phyloP scores from a whole-genome alignment of 2,797 vertebrate species.

The Agapornis canus region DNA sequence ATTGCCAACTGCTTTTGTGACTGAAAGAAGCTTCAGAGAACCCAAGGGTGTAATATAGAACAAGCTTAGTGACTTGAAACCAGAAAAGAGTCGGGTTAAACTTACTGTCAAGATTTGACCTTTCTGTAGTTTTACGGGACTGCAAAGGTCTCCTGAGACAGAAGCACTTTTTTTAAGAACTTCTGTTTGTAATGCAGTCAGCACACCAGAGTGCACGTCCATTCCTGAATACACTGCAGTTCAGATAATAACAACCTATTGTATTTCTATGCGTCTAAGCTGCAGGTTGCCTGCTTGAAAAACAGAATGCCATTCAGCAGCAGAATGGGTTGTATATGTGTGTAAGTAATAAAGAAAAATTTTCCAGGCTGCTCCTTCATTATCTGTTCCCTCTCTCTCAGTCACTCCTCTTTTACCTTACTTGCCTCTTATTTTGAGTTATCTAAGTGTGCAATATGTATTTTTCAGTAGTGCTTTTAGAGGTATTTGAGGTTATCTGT shows the following conservation, averaged over 20 bases:
- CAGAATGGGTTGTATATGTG: background rate
- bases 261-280: constrained; percentile 19
- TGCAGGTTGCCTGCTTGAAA: constrained; percentile 26
- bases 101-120: background rate
- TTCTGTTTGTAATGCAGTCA: background rate
- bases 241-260: background rate
- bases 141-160: constrained; percentile 1
- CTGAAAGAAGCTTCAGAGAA: constrained; percentile 4
- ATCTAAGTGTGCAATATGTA: background rate
- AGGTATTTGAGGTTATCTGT: background rate
- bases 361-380: background rate
- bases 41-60: constrained; percentile 42
- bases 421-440: background rate
- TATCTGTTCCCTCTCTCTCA: background rate
- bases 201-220: background rate
- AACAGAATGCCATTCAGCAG: background rate
- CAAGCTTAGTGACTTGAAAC: background rate
- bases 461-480: background rate
- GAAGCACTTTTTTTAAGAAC: background rate
- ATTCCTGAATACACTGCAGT: background rate
- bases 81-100: background rate
- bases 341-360: background rate
- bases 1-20: constrained; percentile 25
- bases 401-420: background rate
- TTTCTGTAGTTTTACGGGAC: constrained; percentile 28